Evolutionary conservation across 1,140 invertebrate species (phyloP).

Genomic region (Potamilus streckersoni): DNA sequence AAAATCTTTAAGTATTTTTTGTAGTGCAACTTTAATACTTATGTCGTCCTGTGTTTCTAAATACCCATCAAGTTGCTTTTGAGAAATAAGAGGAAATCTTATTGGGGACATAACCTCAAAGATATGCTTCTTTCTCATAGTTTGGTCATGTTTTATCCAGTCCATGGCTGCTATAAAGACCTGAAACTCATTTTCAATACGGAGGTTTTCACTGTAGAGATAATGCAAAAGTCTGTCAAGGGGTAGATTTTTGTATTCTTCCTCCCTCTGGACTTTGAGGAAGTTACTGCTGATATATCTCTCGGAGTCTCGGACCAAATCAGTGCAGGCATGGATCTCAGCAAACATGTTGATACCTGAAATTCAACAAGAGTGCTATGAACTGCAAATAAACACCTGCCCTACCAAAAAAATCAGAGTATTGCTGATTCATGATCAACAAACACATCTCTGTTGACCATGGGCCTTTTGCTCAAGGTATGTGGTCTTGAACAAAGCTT

Average conservation of each 20-base stretch:
- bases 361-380: conserved; percentile 2
- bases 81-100: conserved; percentile 48
- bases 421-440: too few species aligned
- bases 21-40: conserved; percentile 32
- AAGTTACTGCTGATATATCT: conserved; percentile 48
- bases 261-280: conserved; percentile 31
- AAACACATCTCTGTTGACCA: too few species aligned
- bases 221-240: conserved; percentile 35
- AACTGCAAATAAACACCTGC: too few species aligned
- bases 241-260: conserved; percentile 42
- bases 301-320: conserved; percentile 37
- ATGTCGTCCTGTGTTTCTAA: conserved; percentile 40
- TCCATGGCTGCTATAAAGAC: conserved; percentile 69
- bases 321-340: conserved; percentile 32
- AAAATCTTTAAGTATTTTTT: conserved; percentile 30
- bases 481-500: too few species aligned
- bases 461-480: too few species aligned
- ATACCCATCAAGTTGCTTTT: conserved; percentile 34
- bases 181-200: conserved; percentile 67
- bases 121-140: conserved; percentile 30
- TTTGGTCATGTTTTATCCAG: conserved; percentile 44
- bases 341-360: conserved; percentile 55
- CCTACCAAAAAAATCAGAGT: too few species aligned
- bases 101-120: conserved; percentile 48
- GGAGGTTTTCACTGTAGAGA: conserved; percentile 44